Percentiles rank a stretch among this genome's conserved stretches.
Conservation (phyloP, 2,888 invertebrate species). For the Lissocephala sabroskyi region DNA sequence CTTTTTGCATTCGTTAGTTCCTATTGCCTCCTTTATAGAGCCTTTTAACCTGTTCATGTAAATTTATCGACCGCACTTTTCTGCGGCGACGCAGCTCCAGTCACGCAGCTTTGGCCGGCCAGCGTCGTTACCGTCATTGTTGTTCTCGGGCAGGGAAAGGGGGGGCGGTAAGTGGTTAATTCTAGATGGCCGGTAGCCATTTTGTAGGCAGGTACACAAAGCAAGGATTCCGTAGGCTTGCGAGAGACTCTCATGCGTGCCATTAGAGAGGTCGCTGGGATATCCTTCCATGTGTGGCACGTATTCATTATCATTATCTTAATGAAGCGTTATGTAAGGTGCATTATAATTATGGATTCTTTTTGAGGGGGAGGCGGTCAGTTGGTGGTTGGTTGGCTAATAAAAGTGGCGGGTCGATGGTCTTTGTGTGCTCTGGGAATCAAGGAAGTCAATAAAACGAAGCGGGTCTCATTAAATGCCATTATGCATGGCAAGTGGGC, state of each 20-base stretch:
- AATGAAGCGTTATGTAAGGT: conserved; percentile 67
- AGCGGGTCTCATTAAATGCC: conserved; percentile 28
- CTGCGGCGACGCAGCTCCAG: conserved; percentile 13
- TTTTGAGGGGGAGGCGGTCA: too few species aligned
- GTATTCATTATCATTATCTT: conserved; percentile 66
- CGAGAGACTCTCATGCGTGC: conserved; percentile 51
- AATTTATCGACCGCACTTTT: conserved; percentile 54
- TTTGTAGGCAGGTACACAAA: too few species aligned
- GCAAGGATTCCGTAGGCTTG: too few species aligned
- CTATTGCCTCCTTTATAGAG: too few species aligned
- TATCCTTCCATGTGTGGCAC: conserved; percentile 33
- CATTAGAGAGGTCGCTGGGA: conserved; percentile 30
- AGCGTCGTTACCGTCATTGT: conserved; percentile 17
- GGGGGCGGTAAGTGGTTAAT: conserved; percentile 58
- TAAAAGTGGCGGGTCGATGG: too few species aligned
- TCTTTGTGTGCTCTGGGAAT: not conserved
- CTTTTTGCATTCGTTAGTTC: not conserved
- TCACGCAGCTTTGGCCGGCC: conserved; percentile 20
- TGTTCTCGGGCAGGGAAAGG: not conserved
- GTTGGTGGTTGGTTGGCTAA: conserved; percentile 26
- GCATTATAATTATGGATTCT: conserved; percentile 65
- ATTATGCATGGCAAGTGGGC: conserved; percentile 9
- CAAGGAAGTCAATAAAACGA: conserved; percentile 47
- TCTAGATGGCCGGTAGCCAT: conserved; percentile 56
- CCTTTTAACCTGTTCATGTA: conserved; percentile 40